Evolutionary conservation across 2,797 vertebrate genomes (phyloP), one percentile per base, ranked within the genome.

Genomic region (Chaunax sp.): DNA sequence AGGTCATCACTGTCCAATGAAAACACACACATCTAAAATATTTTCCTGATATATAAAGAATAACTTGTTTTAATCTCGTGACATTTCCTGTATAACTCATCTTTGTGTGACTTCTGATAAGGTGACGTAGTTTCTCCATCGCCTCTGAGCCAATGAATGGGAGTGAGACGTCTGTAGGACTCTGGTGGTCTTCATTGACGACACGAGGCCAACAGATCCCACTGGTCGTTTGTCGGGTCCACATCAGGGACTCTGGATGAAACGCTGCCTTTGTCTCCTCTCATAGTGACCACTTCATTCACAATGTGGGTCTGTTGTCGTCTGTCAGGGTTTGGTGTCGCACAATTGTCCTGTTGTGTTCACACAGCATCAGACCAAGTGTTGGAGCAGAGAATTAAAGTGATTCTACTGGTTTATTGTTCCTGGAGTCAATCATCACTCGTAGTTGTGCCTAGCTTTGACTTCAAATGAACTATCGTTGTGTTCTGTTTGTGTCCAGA

Each of bases 221-320:
- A n/a, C n/a, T n/a, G n/a, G n/a, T n/a, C n/a, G n/a, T n/a, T n/a
- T n/a, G n/a, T n/a, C n/a, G n/a, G n/a, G n/a, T n/a, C n/a, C n/a
- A n/a, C n/a, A n/a, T n/a, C n/a, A n/a, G n/a, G 45, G 50, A 28
- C 78, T 87, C 92, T 87, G 93, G 92, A 85, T 92, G 81, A 92
- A 92, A 86, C 11, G 58, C 60, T 6, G 60, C 55, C 87, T 87
- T 92, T 92, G 87, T 92, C 71, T 70, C 23, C 53, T 66, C 81
- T 77, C 71, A 92, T 86, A 85, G 71, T 81, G 67, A 73, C 81
- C 85, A 83, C 92, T 85, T 92, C 91, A 89, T 89, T 79, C 72
- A 86, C 68, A 58, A 81, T 90, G 91, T 88, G 80, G 89, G 81
- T 79, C 81, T 84, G 83, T 90, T 92, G 88, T 91, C 87, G 77